Evolutionary conservation across 2,113 vertebrate genomes (phyloP).

Genomic region (Propithecus coquereli): DNA sequence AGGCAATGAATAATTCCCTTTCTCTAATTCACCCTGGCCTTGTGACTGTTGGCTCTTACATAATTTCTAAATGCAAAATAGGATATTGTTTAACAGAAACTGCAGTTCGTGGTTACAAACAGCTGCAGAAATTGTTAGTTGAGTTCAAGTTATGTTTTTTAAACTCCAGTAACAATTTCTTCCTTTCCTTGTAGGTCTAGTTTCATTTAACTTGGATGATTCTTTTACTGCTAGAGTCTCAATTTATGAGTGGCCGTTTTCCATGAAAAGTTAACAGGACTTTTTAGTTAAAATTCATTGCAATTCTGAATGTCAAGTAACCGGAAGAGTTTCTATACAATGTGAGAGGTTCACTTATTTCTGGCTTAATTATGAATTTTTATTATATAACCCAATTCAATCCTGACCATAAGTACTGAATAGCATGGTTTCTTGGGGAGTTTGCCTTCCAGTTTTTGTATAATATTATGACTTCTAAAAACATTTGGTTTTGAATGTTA

Average conservation of each 20-base stretch:
- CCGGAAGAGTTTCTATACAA: not conserved
- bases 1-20: constrained; percentile 80
- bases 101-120: not conserved
- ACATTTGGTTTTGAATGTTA: not conserved
- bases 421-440: not conserved
- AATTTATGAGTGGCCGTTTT: not conserved
- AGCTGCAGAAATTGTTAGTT: constrained; percentile 24
- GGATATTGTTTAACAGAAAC: constrained; percentile 71
- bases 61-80: constrained; percentile 77
- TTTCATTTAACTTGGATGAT: not conserved
- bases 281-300: not conserved
- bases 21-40: constrained; percentile 65
- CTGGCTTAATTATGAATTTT: not conserved
- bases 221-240: not conserved
- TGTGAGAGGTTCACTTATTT: not conserved
- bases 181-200: not conserved
- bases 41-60: constrained; percentile 78
- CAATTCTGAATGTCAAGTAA: not conserved
- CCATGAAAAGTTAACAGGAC: not conserved
- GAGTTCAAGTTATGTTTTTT: constrained; percentile 7
- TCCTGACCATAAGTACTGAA: not conserved
- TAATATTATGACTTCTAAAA: not conserved
- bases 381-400: not conserved
- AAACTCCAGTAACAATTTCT: not conserved
- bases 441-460: not conserved